Evolutionary conservation across 2,797 vertebrate species (phyloP).

Genomic region (Chiloscyllium punctatum): DNA sequence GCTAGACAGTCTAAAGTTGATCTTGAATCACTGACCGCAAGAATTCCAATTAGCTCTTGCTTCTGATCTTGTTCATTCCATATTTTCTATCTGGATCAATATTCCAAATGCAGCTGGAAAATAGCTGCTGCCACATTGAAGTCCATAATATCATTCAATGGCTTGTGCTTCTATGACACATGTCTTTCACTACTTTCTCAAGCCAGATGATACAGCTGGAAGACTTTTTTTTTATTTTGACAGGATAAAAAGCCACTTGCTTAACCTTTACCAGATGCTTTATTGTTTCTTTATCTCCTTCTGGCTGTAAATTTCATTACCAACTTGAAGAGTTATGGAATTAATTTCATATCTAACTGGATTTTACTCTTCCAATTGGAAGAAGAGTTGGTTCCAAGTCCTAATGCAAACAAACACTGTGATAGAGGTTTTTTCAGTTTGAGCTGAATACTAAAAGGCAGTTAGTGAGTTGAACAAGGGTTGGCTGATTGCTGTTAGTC

Average conservation of each 20-base stretch:
- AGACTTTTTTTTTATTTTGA: not conserved
- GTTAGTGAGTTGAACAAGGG: no score
- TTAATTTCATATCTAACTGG: constrained; percentile 14
- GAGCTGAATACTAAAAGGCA: not conserved
- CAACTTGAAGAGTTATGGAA: not conserved
- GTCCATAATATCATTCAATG: no score
- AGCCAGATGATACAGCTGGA: not conserved
- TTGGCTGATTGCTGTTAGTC: no score
- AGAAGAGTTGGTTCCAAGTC: not conserved
- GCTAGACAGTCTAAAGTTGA: not conserved
- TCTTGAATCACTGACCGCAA: no score
- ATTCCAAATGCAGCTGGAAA: no score
- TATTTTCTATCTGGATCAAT: no score
- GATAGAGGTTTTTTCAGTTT: not conserved
- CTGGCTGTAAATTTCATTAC: not conserved
- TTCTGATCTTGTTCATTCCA: not conserved
- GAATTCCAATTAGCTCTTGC: no score
- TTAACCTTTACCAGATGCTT: not conserved
- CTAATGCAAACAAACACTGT: no score
- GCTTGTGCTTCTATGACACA: no score
- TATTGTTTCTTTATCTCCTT: not conserved
- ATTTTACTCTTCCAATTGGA: not conserved
- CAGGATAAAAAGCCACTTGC: not conserved
- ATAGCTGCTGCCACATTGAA: no score
- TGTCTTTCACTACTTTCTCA: not conserved